Evolutionary conservation across 2,888 invertebrate genomes (phyloP).

Genomic region (Eustalomyia histrio): DNA sequence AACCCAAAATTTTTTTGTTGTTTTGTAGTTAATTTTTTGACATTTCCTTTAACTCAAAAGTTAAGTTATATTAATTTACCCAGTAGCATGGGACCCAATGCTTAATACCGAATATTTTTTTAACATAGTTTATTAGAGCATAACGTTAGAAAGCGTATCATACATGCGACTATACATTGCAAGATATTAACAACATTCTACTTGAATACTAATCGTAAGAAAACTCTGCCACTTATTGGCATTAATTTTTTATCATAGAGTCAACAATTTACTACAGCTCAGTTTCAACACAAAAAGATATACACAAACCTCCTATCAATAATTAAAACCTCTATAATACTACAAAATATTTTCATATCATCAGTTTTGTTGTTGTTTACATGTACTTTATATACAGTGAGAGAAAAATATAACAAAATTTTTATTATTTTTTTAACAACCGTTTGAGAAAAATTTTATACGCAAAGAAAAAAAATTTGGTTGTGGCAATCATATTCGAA

Average conservation of each 20-base stretch:
- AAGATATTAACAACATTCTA: constrained; percentile 49
- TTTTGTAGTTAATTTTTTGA: no score
- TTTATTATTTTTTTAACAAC: not conserved
- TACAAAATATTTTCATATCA: constrained; percentile 36
- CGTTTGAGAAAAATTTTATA: no score
- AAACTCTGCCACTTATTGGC: constrained; percentile 60
- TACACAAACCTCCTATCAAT: constrained; percentile 52
- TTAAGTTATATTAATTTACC: no score
- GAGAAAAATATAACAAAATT: constrained; percentile 17
- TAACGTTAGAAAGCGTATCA: no score
- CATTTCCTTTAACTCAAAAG: no score
- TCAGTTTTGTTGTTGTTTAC: constrained; percentile 41
- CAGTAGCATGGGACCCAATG: no score
- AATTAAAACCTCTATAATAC: constrained; percentile 59
- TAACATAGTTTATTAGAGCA: no score
- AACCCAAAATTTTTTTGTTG: no score
- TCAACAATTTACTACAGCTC: constrained; percentile 56
- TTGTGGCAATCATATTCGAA: no score
- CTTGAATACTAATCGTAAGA: constrained; percentile 54
- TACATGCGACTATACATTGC: no score
- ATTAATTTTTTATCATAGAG: constrained; percentile 64
- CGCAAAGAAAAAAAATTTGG: no score
- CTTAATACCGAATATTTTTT: no score
- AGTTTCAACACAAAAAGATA: not conserved
- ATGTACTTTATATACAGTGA: constrained; percentile 40